Percentiles rank a stretch among this genome's conserved stretches.
Conservation (phyloP, 1,140 invertebrate genomes). For the Subanguina moxae region DNA sequence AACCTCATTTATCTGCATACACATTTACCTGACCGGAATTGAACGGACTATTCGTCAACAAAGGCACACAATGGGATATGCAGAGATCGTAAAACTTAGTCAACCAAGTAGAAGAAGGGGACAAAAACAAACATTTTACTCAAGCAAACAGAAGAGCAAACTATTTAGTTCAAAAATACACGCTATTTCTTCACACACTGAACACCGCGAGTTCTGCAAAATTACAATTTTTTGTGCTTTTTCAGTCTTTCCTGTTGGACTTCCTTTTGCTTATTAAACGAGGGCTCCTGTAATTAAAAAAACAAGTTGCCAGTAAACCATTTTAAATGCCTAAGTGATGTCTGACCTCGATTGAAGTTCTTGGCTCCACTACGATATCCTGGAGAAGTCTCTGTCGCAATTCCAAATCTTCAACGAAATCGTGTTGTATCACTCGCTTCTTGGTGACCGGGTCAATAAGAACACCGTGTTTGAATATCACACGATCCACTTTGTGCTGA, state of each 20-base stretch:
- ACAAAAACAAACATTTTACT: too few relatives aligned
- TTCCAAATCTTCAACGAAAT: constrained; percentile 47
- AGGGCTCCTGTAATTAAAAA: constrained; percentile 26
- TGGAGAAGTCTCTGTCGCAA: constrained; percentile 37
- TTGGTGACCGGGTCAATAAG: constrained; percentile 52
- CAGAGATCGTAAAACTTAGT: too few relatives aligned
- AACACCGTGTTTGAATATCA: constrained; percentile 49
- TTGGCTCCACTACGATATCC: constrained; percentile 47
- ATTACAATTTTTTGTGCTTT: constrained; percentile 24
- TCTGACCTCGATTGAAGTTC: not conserved
- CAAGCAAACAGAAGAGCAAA: too few relatives aligned
- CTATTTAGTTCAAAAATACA: too few relatives aligned
- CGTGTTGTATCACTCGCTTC: constrained; percentile 36
- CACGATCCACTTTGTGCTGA: constrained; percentile 39
- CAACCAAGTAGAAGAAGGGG: too few relatives aligned
- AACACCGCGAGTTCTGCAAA: too few relatives aligned
- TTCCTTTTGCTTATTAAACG: constrained; percentile 41
- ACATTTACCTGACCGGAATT: too few relatives aligned
- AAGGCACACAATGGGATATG: too few relatives aligned
- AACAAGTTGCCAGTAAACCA: not conserved
- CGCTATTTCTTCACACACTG: too few relatives aligned
- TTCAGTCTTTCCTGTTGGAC: constrained; percentile 30
- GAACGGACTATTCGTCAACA: too few relatives aligned
- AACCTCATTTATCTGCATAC: too few relatives aligned
- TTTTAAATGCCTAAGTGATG: not conserved